Conservation (phyloP, 2,113 vertebrate species). For the Grus americana region DNA sequence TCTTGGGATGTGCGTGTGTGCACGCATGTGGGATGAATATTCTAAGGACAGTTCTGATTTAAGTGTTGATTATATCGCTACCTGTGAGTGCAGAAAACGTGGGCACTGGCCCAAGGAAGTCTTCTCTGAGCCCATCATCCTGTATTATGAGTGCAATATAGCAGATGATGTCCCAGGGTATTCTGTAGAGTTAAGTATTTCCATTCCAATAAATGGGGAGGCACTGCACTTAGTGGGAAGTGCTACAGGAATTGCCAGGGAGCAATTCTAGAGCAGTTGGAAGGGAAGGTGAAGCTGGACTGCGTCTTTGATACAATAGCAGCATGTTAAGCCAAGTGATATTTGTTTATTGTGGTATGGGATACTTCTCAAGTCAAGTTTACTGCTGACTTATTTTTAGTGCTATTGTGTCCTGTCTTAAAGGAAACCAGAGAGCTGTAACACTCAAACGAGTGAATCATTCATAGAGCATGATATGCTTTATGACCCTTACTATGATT, state of each 20-base stretch:
- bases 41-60: background rate
- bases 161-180: background rate
- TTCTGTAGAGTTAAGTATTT: background rate
- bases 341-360: background rate
- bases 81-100: background rate
- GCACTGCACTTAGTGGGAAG: too few species aligned
- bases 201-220: background rate
- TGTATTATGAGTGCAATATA: background rate
- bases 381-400: background rate
- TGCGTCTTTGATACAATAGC: background rate
- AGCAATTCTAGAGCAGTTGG: background rate
- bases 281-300: background rate
- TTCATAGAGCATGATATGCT: background rate
- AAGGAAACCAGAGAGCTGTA: background rate
- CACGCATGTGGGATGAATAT: rapidly evolving
- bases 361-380: background rate
- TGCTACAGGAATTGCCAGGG: background rate
- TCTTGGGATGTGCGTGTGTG: background rate
- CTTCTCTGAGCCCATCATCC: background rate
- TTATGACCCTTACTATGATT: background rate
- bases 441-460: background rate
- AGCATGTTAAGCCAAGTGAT: background rate
- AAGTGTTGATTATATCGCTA: background rate
- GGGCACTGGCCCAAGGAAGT: background rate
- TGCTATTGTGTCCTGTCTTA: background rate